These are phyloP conservation scores for Protula sp. DNA, from an alignment of 2,888 invertebrate species.

Conservation along the genomic window DNA sequence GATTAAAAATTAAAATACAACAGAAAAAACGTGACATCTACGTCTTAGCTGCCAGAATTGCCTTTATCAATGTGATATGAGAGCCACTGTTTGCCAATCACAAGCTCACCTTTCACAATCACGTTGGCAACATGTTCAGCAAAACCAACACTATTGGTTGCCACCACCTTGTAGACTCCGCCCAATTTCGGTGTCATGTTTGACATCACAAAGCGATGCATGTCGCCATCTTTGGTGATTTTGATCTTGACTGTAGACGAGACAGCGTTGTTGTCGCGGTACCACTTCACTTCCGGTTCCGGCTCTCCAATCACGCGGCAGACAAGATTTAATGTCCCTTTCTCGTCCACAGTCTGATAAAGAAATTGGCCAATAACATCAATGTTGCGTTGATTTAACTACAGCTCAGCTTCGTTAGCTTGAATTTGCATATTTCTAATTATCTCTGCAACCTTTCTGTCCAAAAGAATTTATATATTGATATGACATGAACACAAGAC, in stretches of 20 bases:
- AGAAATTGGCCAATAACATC: background rate
- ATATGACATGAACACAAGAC: too few species aligned
- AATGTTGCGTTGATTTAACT: too few species aligned
- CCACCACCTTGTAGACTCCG: slow-evolving; percentile 19
- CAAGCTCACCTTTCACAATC: slow-evolving; percentile 62
- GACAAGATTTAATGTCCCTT: slow-evolving; percentile 7
- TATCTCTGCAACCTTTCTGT: too few species aligned
- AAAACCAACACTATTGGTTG: slow-evolving; percentile 17
- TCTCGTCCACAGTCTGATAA: slow-evolving; percentile 10
- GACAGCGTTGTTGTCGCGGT: slow-evolving; percentile 61
- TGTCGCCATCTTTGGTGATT: slow-evolving; percentile 63
- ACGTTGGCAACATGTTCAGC: slow-evolving; percentile 56
- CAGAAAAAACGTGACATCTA: too few species aligned
- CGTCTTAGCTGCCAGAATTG: too few species aligned
- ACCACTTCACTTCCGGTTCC: slow-evolving; percentile 80
- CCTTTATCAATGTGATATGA: too few species aligned
- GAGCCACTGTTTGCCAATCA: too few species aligned
- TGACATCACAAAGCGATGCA: slow-evolving; percentile 34
- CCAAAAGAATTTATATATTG: too few species aligned
- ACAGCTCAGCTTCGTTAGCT: too few species aligned
- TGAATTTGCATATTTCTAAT: too few species aligned
- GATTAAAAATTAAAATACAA: too few species aligned
- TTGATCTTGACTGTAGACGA: background rate
- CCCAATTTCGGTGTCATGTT: slow-evolving; percentile 41
- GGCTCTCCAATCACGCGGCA: slow-evolving; percentile 73